phyloP scores from a whole-genome alignment of 2,113 vertebrate species.

The Zootoca vivipara region DNA sequence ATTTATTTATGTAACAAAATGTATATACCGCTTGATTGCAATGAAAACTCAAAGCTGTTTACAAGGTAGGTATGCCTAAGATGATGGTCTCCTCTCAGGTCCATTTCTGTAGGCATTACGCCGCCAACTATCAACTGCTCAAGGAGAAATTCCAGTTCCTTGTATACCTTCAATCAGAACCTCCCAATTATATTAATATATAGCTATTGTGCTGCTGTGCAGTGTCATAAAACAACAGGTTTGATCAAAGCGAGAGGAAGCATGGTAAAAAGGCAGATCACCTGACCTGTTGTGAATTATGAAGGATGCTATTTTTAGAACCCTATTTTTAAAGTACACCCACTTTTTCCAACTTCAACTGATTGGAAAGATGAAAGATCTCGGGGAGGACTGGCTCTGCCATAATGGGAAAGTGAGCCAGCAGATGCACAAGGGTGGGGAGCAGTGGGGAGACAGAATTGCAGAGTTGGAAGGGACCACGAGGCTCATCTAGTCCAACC shows the following conservation, averaged over 20 bases:
- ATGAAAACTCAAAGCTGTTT: too few species aligned
- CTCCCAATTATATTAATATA: background rate
- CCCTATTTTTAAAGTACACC: background rate
- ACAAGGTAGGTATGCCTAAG: background rate
- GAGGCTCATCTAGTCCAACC: too few species aligned
- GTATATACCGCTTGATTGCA: too few species aligned
- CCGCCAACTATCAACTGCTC: background rate
- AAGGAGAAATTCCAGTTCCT: background rate
- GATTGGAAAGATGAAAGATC: background rate
- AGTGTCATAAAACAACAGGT: background rate
- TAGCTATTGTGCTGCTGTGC: background rate
- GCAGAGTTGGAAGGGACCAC: too few species aligned
- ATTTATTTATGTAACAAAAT: too few species aligned
- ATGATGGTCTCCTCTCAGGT: too few species aligned
- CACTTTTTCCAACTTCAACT: background rate
- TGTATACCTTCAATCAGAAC: background rate
- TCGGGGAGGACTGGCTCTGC: background rate
- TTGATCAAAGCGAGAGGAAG: slow-evolving; percentile 3
- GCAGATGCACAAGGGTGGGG: background rate
- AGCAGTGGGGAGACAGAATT: too few species aligned
- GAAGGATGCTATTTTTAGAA: background rate
- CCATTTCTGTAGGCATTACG: background rate
- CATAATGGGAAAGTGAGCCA: background rate
- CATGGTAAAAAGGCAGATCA: slow-evolving; percentile 4
- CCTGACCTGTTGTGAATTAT: background rate